Percentiles rank a stretch among this genome's conserved stretches.
Evolutionary conservation across 1,140 invertebrate species (phyloP).

Genomic region (Nasonia giraulti): DNA sequence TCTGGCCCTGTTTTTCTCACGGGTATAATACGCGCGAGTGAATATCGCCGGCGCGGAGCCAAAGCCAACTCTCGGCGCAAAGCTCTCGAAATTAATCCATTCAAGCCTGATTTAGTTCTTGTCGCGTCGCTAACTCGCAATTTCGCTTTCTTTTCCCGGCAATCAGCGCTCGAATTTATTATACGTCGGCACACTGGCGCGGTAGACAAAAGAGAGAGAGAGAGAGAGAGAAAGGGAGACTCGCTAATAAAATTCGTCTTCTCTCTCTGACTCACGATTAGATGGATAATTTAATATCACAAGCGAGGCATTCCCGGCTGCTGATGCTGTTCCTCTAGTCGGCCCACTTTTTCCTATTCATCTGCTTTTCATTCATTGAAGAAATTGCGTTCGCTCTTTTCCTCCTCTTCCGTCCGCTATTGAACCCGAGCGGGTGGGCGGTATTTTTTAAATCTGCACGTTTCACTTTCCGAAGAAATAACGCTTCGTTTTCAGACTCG

Average conservation of each 20-base stretch:
- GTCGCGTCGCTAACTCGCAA: constrained; percentile 8
- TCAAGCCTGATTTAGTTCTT: constrained; percentile 30
- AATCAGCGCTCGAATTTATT: constrained; percentile 35
- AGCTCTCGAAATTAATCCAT: constrained; percentile 37
- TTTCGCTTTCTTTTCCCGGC: constrained; percentile 35
- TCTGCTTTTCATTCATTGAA: constrained; percentile 16
- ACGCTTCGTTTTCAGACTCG: no score
- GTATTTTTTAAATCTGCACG: no score
- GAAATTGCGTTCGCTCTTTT: neutral
- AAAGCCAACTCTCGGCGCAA: neutral
- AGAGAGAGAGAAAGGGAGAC: constrained; percentile 1
- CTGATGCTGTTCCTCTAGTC: neutral
- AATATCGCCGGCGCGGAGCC: neutral
- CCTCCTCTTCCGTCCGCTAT: neutral
- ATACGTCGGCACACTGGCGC: neutral
- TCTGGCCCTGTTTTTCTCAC: constrained; percentile 16
- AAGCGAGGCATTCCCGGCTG: neutral
- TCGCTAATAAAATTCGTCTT: neutral
- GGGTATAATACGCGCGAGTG: neutral
- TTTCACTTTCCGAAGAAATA: neutral
- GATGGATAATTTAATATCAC: constrained; percentile 36
- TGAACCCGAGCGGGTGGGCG: no score
- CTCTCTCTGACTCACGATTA: constrained; percentile 32
- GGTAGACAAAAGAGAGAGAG: neutral
- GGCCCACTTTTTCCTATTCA: constrained; percentile 11